Evolutionary conservation across 1,140 invertebrate genomes (phyloP).

Genomic region (Conopomorpha cramerella): DNA sequence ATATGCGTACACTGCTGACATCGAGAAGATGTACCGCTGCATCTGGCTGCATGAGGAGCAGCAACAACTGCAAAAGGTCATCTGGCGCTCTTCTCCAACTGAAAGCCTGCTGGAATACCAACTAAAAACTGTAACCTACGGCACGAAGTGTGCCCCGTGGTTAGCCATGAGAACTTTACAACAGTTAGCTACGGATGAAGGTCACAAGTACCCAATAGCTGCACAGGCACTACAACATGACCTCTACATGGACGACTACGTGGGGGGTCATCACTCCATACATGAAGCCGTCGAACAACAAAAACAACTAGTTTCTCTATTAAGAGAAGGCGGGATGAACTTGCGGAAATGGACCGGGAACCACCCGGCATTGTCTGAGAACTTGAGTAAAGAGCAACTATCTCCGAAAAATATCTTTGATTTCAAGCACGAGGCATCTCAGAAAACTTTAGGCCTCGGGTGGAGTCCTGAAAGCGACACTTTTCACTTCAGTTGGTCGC

Average conservation of each 20-base stretch:
- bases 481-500: slow-evolving; percentile 10
- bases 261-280: slow-evolving; percentile 13
- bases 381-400: slow-evolving; percentile 5
- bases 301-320: slow-evolving; percentile 11
- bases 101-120: slow-evolving; percentile 17
- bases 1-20: slow-evolving; percentile 18
- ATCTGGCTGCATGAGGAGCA: slow-evolving; percentile 19
- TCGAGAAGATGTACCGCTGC: slow-evolving; percentile 22
- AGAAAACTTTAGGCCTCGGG: slow-evolving; percentile 17
- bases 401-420: slow-evolving; percentile 7
- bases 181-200: slow-evolving; percentile 15
- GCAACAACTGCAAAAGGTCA: slow-evolving; percentile 23
- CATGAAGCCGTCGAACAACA: slow-evolving; percentile 13
- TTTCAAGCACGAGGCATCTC: slow-evolving; percentile 10
- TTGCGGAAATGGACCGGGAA: slow-evolving; percentile 22
- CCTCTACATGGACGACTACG: slow-evolving; percentile 31
- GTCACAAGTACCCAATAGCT: slow-evolving; percentile 17
- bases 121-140: slow-evolving; percentile 35
- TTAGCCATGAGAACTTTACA: slow-evolving; percentile 17
- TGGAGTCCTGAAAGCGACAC: slow-evolving; percentile 16
- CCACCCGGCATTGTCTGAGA: slow-evolving; percentile 7
- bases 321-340: slow-evolving; percentile 16
- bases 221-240: slow-evolving; percentile 12
- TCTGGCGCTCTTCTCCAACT: slow-evolving; percentile 22
- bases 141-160: slow-evolving; percentile 22